These are phyloP conservation scores for Cristatella mucedo DNA, from an alignment of 2,888 invertebrate genomes.

Conservation along the genomic window DNA sequence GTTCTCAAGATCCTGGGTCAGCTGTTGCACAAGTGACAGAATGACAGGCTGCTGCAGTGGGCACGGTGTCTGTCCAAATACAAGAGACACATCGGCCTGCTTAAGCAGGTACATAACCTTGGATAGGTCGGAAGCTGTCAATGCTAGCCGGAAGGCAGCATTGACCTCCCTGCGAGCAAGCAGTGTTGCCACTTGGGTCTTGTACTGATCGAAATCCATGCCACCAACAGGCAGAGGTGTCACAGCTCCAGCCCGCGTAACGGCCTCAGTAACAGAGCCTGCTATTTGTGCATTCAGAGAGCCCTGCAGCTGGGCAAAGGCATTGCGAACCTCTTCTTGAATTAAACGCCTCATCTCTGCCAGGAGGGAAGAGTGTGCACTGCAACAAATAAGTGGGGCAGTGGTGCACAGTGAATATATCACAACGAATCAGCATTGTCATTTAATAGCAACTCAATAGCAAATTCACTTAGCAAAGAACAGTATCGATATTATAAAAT, in stretches of 20 bases:
- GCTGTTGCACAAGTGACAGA: slow-evolving; percentile 79
- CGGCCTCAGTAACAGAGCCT: slow-evolving; percentile 45
- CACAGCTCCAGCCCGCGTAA: slow-evolving; percentile 55
- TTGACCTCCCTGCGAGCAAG: slow-evolving; percentile 14
- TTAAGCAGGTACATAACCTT: slow-evolving; percentile 74
- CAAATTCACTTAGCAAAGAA: too few species aligned
- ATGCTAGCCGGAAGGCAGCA: slow-evolving; percentile 42
- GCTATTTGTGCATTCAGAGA: slow-evolving; percentile 47
- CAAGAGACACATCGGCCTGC: slow-evolving; percentile 58
- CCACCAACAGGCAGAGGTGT: slow-evolving; percentile 62
- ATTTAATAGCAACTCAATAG: too few species aligned
- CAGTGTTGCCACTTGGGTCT: slow-evolving; percentile 17
- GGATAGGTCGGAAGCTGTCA: slow-evolving; percentile 68
- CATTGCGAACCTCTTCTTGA: slow-evolving; percentile 27
- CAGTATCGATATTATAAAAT: too few species aligned
- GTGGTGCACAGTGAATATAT: too few species aligned
- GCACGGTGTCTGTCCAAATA: slow-evolving; percentile 54
- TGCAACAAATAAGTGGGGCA: too few species aligned
- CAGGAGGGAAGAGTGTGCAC: too few species aligned
- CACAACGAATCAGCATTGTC: too few species aligned
- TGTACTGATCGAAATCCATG: too few species aligned
- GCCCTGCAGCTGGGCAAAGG: slow-evolving; percentile 46
- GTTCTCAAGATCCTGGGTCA: slow-evolving; percentile 71
- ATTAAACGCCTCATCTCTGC: slow-evolving; percentile 19
- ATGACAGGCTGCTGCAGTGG: slow-evolving; percentile 71